Evolutionary conservation across 2,113 vertebrate genomes (phyloP).

Genomic region (Proteles cristata): DNA sequence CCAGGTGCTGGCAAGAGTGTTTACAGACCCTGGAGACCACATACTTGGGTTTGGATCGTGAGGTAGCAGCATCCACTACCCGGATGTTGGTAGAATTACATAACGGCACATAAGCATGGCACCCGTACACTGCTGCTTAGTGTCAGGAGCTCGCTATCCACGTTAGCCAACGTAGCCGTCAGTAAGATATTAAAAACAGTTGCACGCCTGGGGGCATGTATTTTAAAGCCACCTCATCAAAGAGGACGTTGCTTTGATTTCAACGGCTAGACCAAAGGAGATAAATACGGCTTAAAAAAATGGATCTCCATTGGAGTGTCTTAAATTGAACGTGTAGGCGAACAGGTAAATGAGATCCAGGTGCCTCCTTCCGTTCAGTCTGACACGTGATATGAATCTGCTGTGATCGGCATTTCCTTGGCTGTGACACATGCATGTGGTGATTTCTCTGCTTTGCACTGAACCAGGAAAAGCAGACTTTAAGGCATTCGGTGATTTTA

Average conservation of each 20-base stretch:
- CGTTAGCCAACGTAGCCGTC: rapidly evolving
- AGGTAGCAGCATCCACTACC: rapidly evolving
- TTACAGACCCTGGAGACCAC: no score
- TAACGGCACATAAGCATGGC: rapidly evolving
- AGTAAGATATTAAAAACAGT: not conserved
- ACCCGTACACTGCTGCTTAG: rapidly evolving
- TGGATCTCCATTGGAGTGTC: not conserved
- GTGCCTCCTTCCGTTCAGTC: not conserved
- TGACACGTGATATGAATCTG: not conserved
- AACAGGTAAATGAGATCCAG: not conserved
- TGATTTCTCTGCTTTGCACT: not conserved
- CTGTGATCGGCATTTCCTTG: not conserved
- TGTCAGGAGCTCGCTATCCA: rapidly evolving
- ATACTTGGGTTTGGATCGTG: not conserved
- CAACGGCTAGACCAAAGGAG: not conserved
- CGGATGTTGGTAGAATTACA: not conserved
- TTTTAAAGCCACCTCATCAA: not conserved
- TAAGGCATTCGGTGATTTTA: not conserved
- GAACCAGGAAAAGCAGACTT: not conserved
- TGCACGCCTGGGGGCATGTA: not conserved
- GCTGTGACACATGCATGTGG: rapidly evolving
- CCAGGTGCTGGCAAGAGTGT: no score
- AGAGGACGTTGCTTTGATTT: not conserved
- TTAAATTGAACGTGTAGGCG: not conserved
- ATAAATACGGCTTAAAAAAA: not conserved